These are phyloP conservation scores for Pseudomyrmex dendroicus DNA, from an alignment of 1,140 invertebrate genomes.

Conservation along the genomic window DNA sequence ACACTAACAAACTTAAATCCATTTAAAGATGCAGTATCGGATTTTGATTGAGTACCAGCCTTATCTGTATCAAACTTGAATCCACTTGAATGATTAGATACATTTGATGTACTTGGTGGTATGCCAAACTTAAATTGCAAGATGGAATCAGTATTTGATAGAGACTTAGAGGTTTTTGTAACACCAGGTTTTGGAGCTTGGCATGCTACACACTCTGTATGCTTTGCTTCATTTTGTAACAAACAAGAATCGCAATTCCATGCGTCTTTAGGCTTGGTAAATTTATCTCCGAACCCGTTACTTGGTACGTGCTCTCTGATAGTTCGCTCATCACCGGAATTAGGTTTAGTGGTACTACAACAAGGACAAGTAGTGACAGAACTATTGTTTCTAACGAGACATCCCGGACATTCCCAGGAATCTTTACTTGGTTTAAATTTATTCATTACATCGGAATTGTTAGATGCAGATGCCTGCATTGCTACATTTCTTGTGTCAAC, in stretches of 20 bases:
- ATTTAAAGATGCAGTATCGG: constrained; percentile 59
- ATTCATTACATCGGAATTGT: constrained; percentile 58
- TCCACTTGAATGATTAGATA: constrained; percentile 42
- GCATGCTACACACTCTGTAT: constrained; percentile 86
- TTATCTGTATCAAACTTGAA: constrained; percentile 85
- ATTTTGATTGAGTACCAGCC: constrained; percentile 63
- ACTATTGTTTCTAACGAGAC: constrained; percentile 86
- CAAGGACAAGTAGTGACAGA: constrained; percentile 88
- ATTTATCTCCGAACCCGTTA: constrained; percentile 82
- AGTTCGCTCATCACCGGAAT: constrained; percentile 53
- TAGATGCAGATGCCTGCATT: constrained; percentile 30
- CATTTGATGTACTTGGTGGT: constrained; percentile 36
- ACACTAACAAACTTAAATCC: constrained; percentile 74
- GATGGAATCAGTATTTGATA: constrained; percentile 67
- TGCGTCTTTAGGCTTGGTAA: constrained; percentile 83
- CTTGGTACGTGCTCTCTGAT: constrained; percentile 21
- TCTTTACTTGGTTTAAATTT: constrained; percentile 81
- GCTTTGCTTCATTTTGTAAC: constrained; percentile 86
- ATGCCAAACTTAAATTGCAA: constrained; percentile 78
- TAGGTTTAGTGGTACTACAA: constrained; percentile 88
- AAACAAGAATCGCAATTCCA: constrained; percentile 88
- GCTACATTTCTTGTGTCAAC: neutral
- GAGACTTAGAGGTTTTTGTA: constrained; percentile 54
- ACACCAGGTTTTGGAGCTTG: constrained; percentile 83
- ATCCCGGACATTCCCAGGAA: constrained; percentile 87